Percentiles rank a stretch among this genome's conserved stretches.
These are phyloP conservation scores for Plebejus melissa DNA, from an alignment of 2,888 invertebrate genomes.

Conservation along the genomic window DNA sequence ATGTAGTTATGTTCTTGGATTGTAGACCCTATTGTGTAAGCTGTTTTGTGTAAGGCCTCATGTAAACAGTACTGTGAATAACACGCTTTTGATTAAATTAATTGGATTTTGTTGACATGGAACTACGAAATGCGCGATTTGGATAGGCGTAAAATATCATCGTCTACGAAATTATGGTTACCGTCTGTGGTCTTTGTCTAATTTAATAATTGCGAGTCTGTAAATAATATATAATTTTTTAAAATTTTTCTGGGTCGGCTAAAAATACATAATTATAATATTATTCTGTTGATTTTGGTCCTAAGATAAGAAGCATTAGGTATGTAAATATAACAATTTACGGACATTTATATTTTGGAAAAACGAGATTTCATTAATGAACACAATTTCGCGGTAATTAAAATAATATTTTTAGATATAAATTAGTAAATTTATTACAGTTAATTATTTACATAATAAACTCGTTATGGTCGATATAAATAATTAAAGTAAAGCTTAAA, in stretches of 20 bases:
- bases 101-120: slow-evolving; percentile 8
- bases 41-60: not conserved
- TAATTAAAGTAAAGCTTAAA: not conserved
- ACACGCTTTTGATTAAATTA: slow-evolving; percentile 23
- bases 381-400: slow-evolving; percentile 4
- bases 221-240: not conserved
- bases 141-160: not conserved
- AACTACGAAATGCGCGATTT: slow-evolving; percentile 1
- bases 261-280: not conserved
- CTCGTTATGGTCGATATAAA: not conserved
- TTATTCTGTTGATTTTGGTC: not conserved
- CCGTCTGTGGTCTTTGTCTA: too few species aligned
- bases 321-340: not conserved
- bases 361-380: slow-evolving; percentile 13
- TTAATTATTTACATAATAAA: slow-evolving; percentile 16
- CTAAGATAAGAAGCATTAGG: not conserved
- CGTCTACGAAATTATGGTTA: not conserved
- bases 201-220: too few species aligned
- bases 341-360: not conserved
- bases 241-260: not conserved
- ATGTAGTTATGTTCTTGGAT: not conserved
- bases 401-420: slow-evolving; percentile 1
- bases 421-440: slow-evolving; percentile 17
- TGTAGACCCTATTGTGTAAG: not conserved
- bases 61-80: slow-evolving; percentile 17